phyloP scores from a whole-genome alignment of 2,888 invertebrate species.

The Xylota sylvarum region DNA sequence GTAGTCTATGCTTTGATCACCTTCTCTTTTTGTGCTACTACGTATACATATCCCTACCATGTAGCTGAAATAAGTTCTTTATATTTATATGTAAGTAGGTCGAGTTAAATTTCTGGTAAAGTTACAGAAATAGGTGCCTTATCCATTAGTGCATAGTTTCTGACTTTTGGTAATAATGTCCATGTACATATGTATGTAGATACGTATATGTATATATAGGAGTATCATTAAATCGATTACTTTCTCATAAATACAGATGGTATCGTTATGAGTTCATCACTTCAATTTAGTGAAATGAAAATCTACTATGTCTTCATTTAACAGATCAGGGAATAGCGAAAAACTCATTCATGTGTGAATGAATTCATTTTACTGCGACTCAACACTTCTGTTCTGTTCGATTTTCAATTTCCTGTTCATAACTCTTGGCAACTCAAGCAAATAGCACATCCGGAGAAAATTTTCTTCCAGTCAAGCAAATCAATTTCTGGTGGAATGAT shows the following conservation, averaged over 20 bases:
- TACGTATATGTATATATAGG: not conserved
- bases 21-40: too few species aligned
- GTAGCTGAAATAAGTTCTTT: too few species aligned
- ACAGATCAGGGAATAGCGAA: constrained; percentile 1
- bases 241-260: not conserved
- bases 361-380: constrained; percentile 28
- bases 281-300: not conserved
- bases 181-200: too few species aligned
- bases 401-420: constrained; percentile 64
- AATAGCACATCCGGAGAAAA: constrained; percentile 39
- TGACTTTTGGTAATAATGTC: too few species aligned
- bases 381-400: constrained; percentile 56
- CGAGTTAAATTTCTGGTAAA: too few species aligned
- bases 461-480: constrained; percentile 47
- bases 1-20: too few species aligned
- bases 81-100: too few species aligned
- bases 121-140: too few species aligned
- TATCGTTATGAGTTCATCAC: not conserved
- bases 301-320: not conserved
- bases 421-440: constrained; percentile 57
- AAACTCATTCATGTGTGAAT: constrained; percentile 19
- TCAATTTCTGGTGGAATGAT: constrained; percentile 43
- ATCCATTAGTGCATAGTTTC: too few species aligned
- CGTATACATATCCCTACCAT: too few species aligned
- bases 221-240: not conserved